These are phyloP conservation scores for Zaprionus bogoriensis DNA, from an alignment of 2,888 invertebrate genomes.

Conservation along the genomic window DNA sequence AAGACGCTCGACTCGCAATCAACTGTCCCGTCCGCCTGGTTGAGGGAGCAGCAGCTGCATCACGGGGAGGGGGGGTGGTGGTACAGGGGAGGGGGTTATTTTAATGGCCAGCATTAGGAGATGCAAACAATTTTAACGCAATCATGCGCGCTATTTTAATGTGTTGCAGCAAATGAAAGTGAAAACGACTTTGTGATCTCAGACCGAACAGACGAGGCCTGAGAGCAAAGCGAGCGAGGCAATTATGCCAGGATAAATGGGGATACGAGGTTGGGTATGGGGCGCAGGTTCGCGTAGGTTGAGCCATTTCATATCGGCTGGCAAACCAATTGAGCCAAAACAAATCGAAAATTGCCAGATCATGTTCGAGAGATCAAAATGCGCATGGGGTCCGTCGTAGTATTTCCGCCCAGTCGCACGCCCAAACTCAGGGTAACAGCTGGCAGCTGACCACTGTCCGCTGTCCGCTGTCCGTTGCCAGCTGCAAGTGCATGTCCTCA, in stretches of 20 bases:
- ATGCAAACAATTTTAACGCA: slow-evolving; percentile 79
- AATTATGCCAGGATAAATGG: slow-evolving; percentile 57
- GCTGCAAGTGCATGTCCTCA: slow-evolving; percentile 58
- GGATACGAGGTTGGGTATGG: too few relatives aligned
- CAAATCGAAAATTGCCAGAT: slow-evolving; percentile 42
- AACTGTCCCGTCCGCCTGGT: slow-evolving; percentile 26
- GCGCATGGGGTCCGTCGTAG: background rate
- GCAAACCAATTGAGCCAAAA: slow-evolving; percentile 31
- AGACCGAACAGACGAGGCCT: slow-evolving; percentile 37
- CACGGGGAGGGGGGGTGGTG: background rate
- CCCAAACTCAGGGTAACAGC: background rate
- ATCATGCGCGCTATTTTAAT: slow-evolving; percentile 78
- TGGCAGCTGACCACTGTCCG: background rate
- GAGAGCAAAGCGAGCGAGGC: slow-evolving; percentile 8
- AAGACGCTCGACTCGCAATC: slow-evolving; percentile 16
- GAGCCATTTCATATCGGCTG: background rate
- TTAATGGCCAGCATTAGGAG: slow-evolving; percentile 76
- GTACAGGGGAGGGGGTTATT: slow-evolving; percentile 30
- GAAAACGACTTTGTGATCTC: slow-evolving; percentile 59
- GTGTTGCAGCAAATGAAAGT: slow-evolving; percentile 76
- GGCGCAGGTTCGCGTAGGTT: slow-evolving; percentile 15
- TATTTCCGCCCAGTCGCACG: slow-evolving; percentile 24
- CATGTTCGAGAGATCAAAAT: slow-evolving; percentile 22
- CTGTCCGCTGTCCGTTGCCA: background rate
- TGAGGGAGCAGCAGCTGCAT: background rate